A percentile compares a stretch with the other conserved stretches of the same genome.
Evolutionary conservation across 2,888 invertebrate species (phyloP).

Genomic region (Tubulanus polymorphus): DNA sequence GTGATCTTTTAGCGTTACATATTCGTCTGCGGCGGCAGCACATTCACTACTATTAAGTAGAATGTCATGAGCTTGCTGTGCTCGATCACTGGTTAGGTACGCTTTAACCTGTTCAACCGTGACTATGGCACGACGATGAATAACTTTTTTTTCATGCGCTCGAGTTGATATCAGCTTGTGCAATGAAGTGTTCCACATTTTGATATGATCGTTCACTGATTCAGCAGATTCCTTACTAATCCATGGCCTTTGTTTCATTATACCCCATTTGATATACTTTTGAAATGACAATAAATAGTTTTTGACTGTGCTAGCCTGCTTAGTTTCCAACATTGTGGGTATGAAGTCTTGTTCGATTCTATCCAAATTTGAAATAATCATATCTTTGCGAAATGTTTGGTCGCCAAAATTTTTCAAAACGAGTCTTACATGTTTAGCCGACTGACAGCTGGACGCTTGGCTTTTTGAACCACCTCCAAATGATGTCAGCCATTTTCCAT

Average conservation of each 20-base stretch:
- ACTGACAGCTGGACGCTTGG: background rate
- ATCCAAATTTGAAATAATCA: background rate
- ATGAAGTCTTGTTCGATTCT: background rate
- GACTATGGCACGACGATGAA: background rate
- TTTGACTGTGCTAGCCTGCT: no score
- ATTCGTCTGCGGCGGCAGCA: no score
- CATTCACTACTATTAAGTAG: background rate
- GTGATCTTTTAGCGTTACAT: background rate
- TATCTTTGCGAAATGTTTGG: background rate
- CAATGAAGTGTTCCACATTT: background rate
- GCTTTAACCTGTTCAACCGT: background rate
- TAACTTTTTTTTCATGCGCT: background rate
- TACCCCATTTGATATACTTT: background rate
- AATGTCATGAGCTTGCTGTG: background rate
- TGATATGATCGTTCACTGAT: background rate
- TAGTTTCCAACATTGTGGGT: background rate
- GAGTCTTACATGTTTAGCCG: background rate
- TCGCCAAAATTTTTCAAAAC: background rate
- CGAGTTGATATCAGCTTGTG: background rate
- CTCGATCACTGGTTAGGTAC: background rate
- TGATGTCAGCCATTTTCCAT: background rate
- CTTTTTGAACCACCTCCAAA: background rate
- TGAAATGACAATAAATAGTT: background rate
- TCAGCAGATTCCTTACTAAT: background rate
- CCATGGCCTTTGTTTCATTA: background rate